Conservation (phyloP, 2,797 vertebrate species). For the Poecilia gillii region DNA sequence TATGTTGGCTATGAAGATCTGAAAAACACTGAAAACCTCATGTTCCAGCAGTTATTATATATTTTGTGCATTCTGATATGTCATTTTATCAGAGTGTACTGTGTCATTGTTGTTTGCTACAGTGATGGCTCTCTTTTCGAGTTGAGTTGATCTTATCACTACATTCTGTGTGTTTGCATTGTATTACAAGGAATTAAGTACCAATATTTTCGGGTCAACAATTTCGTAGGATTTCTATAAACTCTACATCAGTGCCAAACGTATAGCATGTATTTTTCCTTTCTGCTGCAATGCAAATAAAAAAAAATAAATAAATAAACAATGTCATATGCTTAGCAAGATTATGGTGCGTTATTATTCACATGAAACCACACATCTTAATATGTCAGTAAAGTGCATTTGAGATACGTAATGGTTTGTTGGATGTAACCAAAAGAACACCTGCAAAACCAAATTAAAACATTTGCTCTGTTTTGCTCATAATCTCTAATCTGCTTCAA, state of each 20-base stretch:
- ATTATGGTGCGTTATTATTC: neutral
- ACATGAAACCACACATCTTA: neutral
- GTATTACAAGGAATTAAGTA: neutral
- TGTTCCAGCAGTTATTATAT: neutral
- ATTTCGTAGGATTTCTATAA: neutral
- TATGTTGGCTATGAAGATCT: neutral
- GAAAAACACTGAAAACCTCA: neutral
- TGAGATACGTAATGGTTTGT: neutral
- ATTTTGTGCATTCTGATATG: neutral
- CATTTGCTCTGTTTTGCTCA: neutral
- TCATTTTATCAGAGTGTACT: neutral
- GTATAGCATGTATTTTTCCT: neutral
- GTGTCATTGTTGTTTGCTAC: neutral
- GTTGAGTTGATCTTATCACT: neutral
- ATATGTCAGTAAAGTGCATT: neutral
- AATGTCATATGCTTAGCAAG: neutral
- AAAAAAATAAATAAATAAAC: neutral
- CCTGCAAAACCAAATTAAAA: neutral
- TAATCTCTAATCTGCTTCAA: neutral
- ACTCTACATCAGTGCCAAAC: neutral
- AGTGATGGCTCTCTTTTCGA: neutral
- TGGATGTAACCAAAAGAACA: neutral
- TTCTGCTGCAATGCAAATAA: neutral
- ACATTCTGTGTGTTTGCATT: neutral
- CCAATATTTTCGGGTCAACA: neutral